A percentile compares a stretch with the other conserved stretches of the same genome.
phyloP scores from a whole-genome alignment of 2,888 invertebrate genomes.

The Diachrysia chrysitis region DNA sequence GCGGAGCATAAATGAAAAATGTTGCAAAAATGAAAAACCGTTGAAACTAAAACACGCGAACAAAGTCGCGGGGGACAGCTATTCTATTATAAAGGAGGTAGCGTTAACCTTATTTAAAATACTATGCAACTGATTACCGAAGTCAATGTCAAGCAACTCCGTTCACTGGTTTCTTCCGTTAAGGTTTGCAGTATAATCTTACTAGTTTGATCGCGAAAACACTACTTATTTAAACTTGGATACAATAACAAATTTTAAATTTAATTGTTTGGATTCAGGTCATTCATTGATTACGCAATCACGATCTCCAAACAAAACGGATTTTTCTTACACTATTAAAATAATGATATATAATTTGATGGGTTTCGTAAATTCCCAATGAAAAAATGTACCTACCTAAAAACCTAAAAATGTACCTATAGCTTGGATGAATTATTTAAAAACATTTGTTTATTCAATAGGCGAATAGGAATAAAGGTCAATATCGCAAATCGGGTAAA shows the following conservation, averaged over 20 bases:
- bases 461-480: slow-evolving; percentile 42
- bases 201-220: not conserved
- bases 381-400: not conserved
- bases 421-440: not conserved
- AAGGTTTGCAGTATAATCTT: not conserved
- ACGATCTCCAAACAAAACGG: slow-evolving; percentile 6
- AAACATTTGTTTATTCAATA: slow-evolving; percentile 5
- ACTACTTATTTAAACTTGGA: no score
- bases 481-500: slow-evolving; percentile 49
- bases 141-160: slow-evolving; percentile 4
- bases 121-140: not conserved
- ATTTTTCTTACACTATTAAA: slow-evolving; percentile 8
- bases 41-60: no score
- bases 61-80: no score
- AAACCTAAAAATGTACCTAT: not conserved
- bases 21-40: no score
- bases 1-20: no score
- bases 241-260: not conserved
- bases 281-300: not conserved
- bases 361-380: not conserved
- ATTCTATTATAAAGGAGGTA: no score
- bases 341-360: not conserved
- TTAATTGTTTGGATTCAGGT: not conserved
- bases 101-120: slow-evolving; percentile 3
- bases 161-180: not conserved